A percentile compares a stretch with the other conserved stretches of the same genome.
phyloP scores from a whole-genome alignment of 2,888 invertebrate genomes.

The Dryadula phaetusa region DNA sequence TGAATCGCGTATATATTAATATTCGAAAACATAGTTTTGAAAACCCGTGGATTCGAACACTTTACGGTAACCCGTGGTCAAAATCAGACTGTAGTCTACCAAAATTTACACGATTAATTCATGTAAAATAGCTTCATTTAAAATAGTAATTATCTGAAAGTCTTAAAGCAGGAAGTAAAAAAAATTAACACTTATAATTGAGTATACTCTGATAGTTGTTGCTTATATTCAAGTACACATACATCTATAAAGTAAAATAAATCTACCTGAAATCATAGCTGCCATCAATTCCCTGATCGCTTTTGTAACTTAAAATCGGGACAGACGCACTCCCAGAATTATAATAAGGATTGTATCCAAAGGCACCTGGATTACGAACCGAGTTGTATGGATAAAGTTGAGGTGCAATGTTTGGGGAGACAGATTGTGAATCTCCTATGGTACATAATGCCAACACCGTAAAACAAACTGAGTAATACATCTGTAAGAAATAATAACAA shows the following conservation, averaged over 20 bases:
- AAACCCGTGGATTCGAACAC: too few relatives aligned
- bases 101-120: too few relatives aligned
- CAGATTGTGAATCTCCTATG: constrained; percentile 28
- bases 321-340: constrained; percentile 63
- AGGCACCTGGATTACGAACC: constrained; percentile 49
- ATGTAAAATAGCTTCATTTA: too few relatives aligned
- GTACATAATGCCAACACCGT: constrained; percentile 31
- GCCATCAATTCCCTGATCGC: constrained; percentile 84
- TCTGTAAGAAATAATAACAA: constrained; percentile 51
- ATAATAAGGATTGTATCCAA: constrained; percentile 62
- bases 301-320: constrained; percentile 82
- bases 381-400: constrained; percentile 49
- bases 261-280: constrained; percentile 82
- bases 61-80: too few relatives aligned
- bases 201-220: too few relatives aligned
- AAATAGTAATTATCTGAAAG: too few relatives aligned
- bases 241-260: not conserved
- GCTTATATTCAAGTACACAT: too few relatives aligned
- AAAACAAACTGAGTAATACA: constrained; percentile 46
- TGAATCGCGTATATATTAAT: too few relatives aligned
- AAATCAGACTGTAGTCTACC: too few relatives aligned
- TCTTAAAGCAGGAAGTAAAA: too few relatives aligned
- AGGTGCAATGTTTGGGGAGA: constrained; percentile 38
- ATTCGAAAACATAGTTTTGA: too few relatives aligned
- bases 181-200: too few relatives aligned